Conservation (phyloP, 2,888 invertebrate species). For the Troides oblongomaculatus region DNA sequence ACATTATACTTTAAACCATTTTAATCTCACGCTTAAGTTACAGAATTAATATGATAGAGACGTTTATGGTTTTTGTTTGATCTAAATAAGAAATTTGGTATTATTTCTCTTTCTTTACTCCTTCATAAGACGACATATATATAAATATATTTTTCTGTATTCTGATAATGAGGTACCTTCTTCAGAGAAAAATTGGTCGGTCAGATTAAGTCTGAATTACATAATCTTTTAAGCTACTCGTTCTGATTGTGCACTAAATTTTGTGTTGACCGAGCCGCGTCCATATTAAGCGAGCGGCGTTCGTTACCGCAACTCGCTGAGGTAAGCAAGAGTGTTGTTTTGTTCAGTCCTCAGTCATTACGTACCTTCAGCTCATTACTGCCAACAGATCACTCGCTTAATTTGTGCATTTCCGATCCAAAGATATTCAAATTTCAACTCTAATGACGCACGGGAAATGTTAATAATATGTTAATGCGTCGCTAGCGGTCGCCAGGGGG, state of each 20-base stretch:
- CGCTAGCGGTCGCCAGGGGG: constrained; percentile 65
- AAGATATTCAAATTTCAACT: constrained; percentile 78
- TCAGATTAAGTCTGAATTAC: no score
- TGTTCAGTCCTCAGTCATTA: constrained; percentile 69
- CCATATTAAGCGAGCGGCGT: constrained; percentile 42
- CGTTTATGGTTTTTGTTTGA: no score
- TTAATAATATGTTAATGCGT: constrained; percentile 79
- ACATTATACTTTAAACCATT: no score
- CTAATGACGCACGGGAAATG: constrained; percentile 77
- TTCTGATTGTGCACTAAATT: background rate
- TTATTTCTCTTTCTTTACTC: no score
- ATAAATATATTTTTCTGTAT: no score
- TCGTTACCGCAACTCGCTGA: constrained; percentile 63
- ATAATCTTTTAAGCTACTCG: no score
- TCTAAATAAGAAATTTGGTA: no score
- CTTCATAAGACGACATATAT: no score
- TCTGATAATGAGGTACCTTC: no score
- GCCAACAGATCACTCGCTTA: constrained; percentile 77
- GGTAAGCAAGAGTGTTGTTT: constrained; percentile 74
- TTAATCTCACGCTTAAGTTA: no score
- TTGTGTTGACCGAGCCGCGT: constrained; percentile 41
- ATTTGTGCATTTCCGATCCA: constrained; percentile 79
- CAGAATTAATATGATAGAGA: no score
- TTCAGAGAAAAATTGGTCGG: no score
- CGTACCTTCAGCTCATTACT: constrained; percentile 76